Conservation (phyloP, 2,888 invertebrate species). For the Polia nebulosa region DNA sequence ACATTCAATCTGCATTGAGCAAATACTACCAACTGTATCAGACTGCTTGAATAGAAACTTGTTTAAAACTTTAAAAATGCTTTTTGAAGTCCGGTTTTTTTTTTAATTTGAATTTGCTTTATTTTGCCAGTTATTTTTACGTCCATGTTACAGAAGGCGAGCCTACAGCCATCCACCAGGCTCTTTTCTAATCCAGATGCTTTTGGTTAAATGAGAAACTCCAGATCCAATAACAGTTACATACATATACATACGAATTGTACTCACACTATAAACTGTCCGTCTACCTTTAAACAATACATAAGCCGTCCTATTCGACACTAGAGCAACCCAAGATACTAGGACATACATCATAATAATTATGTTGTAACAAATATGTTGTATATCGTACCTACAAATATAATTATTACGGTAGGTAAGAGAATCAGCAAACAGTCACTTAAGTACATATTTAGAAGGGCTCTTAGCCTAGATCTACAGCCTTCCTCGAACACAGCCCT, state of each 20-base stretch:
- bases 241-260: neutral
- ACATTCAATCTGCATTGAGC: too few relatives aligned
- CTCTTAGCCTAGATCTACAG: constrained; percentile 38
- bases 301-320: neutral
- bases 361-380: too few relatives aligned
- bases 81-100: too few relatives aligned
- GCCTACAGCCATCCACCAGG: neutral
- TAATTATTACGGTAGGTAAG: too few relatives aligned
- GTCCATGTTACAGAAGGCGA: neutral
- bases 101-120: too few relatives aligned
- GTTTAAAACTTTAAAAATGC: too few relatives aligned
- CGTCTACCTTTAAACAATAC: constrained; percentile 13
- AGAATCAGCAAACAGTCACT: constrained; percentile 47
- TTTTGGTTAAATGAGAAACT: neutral
- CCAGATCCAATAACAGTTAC: too few relatives aligned
- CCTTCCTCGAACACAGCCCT: constrained; percentile 35
- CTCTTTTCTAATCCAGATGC: neutral
- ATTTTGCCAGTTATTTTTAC: too few relatives aligned
- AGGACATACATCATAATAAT: constrained; percentile 21
- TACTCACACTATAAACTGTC: neutral
- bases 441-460: constrained; percentile 38
- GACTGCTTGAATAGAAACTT: too few relatives aligned
- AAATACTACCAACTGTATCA: too few relatives aligned
- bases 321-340: constrained; percentile 6
- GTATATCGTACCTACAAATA: too few relatives aligned